Evolutionary conservation across 2,113 vertebrate species (phyloP).

Genomic region (Lota lota): DNA sequence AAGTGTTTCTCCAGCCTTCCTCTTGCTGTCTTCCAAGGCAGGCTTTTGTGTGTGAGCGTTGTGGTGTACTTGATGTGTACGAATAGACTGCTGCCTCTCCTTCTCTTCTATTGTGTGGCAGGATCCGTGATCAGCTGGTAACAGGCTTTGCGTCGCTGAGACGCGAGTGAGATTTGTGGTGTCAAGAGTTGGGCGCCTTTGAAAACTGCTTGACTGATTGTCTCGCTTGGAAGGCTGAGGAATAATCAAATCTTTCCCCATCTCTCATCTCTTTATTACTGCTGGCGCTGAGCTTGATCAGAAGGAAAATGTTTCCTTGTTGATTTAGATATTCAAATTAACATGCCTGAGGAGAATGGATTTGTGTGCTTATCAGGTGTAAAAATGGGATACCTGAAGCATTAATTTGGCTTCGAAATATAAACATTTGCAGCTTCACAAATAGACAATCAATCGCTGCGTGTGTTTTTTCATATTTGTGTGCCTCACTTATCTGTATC

Average conservation of each 20-base stretch:
- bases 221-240: constrained; percentile 24
- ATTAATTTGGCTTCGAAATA: too few relatives aligned
- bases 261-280: constrained; percentile 32
- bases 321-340: neutral
- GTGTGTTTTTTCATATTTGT: too few relatives aligned
- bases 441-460: too few relatives aligned
- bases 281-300: constrained; percentile 32
- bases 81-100: neutral
- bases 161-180: constrained; percentile 4
- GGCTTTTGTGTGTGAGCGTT: neutral
- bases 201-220: constrained; percentile 29
- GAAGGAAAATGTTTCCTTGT: constrained; percentile 32
- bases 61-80: neutral
- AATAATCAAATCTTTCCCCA: constrained; percentile 40
- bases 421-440: too few relatives aligned
- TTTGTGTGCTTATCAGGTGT: too few relatives aligned
- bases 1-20: neutral
- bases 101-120: neutral
- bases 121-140: neutral
- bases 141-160: neutral
- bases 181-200: constrained; percentile 4
- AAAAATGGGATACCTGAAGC: too few relatives aligned
- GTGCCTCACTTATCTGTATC: too few relatives aligned
- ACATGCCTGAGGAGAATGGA: neutral
- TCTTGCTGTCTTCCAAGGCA: too few relatives aligned